phyloP scores from a whole-genome alignment of 2,888 invertebrate genomes.

The Nephrotoma guestfalica region DNA sequence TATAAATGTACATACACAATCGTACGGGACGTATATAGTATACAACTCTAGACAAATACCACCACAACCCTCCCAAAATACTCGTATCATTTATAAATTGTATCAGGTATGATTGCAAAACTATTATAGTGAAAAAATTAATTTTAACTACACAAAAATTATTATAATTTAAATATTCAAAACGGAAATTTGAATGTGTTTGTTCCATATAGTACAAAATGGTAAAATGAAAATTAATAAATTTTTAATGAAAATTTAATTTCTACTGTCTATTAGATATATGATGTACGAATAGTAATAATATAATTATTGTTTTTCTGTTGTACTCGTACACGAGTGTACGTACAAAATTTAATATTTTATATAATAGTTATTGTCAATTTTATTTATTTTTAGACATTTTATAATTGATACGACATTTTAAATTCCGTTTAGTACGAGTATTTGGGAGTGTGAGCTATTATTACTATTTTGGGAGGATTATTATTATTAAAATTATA shows the following conservation, averaged over 20 bases:
- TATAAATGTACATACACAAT: neutral
- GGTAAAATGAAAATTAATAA: neutral
- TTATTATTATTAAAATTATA: neutral
- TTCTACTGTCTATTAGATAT: neutral
- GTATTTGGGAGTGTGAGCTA: neutral
- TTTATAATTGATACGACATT: neutral
- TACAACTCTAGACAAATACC: neutral
- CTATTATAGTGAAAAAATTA: neutral
- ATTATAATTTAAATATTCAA: neutral
- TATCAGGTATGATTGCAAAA: neutral
- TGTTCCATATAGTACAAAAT: neutral
- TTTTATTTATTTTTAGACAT: neutral
- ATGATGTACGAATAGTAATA: too few species aligned
- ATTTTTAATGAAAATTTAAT: neutral
- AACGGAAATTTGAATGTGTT: neutral
- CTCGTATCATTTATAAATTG: neutral
- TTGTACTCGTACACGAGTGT: too few species aligned
- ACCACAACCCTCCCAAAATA: neutral
- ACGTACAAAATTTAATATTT: neutral
- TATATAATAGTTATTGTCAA: neutral
- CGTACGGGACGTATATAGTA: neutral
- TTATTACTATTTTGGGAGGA: neutral
- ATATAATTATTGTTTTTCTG: neutral
- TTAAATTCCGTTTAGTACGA: neutral
- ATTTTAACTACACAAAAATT: neutral